Evolutionary conservation across 2,888 invertebrate genomes (phyloP), one percentile per base, ranked within the genome.

Genomic region (Branchipolynoe longqiensis): DNA sequence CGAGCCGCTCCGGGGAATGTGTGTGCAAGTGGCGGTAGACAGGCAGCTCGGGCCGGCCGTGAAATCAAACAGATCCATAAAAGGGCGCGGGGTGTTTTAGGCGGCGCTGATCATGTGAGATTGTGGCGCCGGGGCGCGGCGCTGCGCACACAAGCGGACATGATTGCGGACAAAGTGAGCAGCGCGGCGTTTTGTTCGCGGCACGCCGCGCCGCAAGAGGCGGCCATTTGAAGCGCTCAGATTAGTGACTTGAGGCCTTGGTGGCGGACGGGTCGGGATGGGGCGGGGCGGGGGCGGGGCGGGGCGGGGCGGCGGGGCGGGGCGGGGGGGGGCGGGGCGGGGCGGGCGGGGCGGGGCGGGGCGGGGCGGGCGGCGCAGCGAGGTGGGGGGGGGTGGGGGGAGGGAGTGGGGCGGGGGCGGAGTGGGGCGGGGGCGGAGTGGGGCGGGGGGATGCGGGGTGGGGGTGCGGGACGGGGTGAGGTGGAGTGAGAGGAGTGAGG

Each of bases 101-200:
- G 25, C 22, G 48, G 48, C 18, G 8, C 78, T 41, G 78, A 54
- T 78, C 78, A 54, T 54, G 78, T 41, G 22, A 54, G 78, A 48
- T 78, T 78, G 78, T 28, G 78, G 78, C 48, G 48, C 31, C 78
- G 14, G 48, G 3, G 3, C 48, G 4, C 12, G 25, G 78, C 48
- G 22, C 31, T 25, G 78, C 14, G 41, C 78, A 78, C 41, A 78
- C 78, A 78, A 78, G 54, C 78, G 48, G 78, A 78, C 78, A 78
- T 78, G 78, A 78, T 78, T 78, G 78, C 78, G 6, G 78, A 78
- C 78, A 78, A 78, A 78, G 78, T 78, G 78, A 40, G 78, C 78
- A 78, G 31, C 78, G 28, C 28, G 18, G 31, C 48, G 78, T 78
- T 78, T 78, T 78, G 78, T 78, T 25, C 14, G 48, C 54, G 48